A percentile compares a stretch with the other conserved stretches of the same genome.
Evolutionary conservation across 2,888 invertebrate species (phyloP).

Genomic region (Archips xylosteana): DNA sequence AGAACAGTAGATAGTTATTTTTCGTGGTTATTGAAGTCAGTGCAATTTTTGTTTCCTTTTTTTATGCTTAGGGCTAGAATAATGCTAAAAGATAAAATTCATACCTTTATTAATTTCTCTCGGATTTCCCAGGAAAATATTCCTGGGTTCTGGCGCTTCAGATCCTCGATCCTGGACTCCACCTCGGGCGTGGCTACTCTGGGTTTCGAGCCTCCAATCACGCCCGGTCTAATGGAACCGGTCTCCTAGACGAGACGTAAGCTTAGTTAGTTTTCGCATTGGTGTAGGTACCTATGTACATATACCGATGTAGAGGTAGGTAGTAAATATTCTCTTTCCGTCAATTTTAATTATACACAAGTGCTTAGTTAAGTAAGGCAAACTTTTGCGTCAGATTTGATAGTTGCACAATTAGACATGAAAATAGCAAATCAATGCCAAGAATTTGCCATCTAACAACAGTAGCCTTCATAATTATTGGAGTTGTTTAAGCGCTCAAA

Average conservation of each 20-base stretch:
- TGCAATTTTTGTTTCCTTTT: too few relatives aligned
- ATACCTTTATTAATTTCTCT: constrained; percentile 94
- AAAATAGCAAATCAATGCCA: too few relatives aligned
- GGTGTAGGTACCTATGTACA: not conserved
- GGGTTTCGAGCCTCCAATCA: constrained; percentile 97
- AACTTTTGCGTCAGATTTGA: too few relatives aligned
- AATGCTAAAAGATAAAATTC: constrained; percentile 47
- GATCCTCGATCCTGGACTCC: constrained; percentile 95
- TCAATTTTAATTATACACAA: too few relatives aligned
- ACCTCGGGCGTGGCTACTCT: constrained; percentile 97
- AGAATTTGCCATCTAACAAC: too few relatives aligned
- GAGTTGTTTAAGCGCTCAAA: too few relatives aligned
- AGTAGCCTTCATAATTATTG: too few relatives aligned
- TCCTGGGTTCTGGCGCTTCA: constrained; percentile 96
- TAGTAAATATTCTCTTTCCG: not conserved
- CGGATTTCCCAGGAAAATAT: constrained; percentile 98
- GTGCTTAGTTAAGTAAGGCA: too few relatives aligned
- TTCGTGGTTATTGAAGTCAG: too few relatives aligned
- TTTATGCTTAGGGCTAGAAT: not conserved
- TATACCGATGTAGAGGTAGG: not conserved
- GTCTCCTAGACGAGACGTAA: constrained; percentile 89
- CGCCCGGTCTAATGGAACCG: constrained; percentile 97
- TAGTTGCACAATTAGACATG: too few relatives aligned
- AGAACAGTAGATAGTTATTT: too few relatives aligned
- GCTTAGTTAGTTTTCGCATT: constrained; percentile 31